Percentiles rank a stretch among this genome's conserved stretches.
phyloP scores from a whole-genome alignment of 2,888 invertebrate genomes.

The Heliothis peltigera region DNA sequence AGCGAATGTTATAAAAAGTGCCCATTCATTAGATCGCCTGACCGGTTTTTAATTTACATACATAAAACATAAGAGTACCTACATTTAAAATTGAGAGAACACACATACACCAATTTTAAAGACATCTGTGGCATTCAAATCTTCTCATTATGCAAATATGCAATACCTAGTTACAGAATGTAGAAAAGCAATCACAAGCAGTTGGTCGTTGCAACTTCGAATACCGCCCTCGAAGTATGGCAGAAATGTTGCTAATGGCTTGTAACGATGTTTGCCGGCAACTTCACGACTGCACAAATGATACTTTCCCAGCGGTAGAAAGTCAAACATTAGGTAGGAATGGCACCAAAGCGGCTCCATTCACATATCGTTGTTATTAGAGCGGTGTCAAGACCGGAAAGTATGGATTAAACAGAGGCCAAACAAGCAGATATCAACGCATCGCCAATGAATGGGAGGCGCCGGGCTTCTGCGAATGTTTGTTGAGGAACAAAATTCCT shows the following conservation, averaged over 20 bases:
- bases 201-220: slow-evolving; percentile 59
- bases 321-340: slow-evolving; percentile 84
- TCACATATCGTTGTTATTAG: slow-evolving; percentile 82
- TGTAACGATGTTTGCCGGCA: slow-evolving; percentile 76
- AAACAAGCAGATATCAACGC: slow-evolving; percentile 76
- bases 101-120: slow-evolving; percentile 51
- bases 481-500: slow-evolving; percentile 81
- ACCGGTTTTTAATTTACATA: slow-evolving; percentile 66
- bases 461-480: slow-evolving; percentile 79
- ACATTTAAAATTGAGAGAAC: slow-evolving; percentile 47
- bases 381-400: slow-evolving; percentile 81
- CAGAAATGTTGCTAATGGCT: slow-evolving; percentile 80
- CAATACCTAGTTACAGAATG: slow-evolving; percentile 65
- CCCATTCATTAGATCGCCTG: slow-evolving; percentile 60
- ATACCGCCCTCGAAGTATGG: slow-evolving; percentile 71
- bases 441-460: slow-evolving; percentile 77
- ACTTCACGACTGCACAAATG: slow-evolving; percentile 77
- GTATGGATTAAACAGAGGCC: slow-evolving; percentile 79
- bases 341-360: slow-evolving; percentile 76
- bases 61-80: slow-evolving; percentile 47
- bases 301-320: slow-evolving; percentile 86
- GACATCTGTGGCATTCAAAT: slow-evolving; percentile 62
- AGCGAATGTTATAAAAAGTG: slow-evolving; percentile 65
- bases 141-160: slow-evolving; percentile 70
- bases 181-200: slow-evolving; percentile 65